phyloP scores from a whole-genome alignment of 2,888 invertebrate genomes.

The Tholera decimalis region DNA sequence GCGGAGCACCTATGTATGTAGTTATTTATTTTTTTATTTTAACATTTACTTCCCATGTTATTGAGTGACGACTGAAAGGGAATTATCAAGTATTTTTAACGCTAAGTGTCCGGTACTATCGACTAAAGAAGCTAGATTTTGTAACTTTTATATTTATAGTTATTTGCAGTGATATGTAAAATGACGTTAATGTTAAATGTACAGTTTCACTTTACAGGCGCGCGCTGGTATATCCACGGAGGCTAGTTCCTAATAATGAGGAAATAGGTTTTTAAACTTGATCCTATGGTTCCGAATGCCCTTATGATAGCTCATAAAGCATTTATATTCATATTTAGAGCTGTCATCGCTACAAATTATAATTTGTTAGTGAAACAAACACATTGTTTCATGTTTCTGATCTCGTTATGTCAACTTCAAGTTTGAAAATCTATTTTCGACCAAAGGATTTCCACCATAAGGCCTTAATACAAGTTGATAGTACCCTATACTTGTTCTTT shows the following conservation, averaged over 20 bases:
- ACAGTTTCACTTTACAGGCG: slow-evolving; percentile 51
- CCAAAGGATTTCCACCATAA: slow-evolving; percentile 1
- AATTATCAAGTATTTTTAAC: slow-evolving; percentile 53
- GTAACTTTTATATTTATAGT: slow-evolving; percentile 63
- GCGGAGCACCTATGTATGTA: slow-evolving; percentile 65
- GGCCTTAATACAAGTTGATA: slow-evolving; percentile 52
- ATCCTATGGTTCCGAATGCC: slow-evolving; percentile 5
- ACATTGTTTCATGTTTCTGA: slow-evolving; percentile 26
- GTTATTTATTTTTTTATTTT: slow-evolving; percentile 69
- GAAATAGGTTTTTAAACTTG: slow-evolving; percentile 40
- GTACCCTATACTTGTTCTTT: slow-evolving; percentile 46
- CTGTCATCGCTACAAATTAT: slow-evolving; percentile 8
- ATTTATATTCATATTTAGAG: slow-evolving; percentile 30
- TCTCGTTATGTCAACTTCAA: slow-evolving; percentile 22
- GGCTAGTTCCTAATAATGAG: slow-evolving; percentile 17
- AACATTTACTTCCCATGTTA: slow-evolving; percentile 50
- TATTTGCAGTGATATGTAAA: slow-evolving; percentile 57
- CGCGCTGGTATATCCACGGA: slow-evolving; percentile 1
- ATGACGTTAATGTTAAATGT: slow-evolving; percentile 61
- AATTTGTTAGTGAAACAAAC: slow-evolving; percentile 16
- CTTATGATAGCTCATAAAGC: slow-evolving; percentile 20
- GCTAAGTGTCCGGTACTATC: slow-evolving; percentile 57
- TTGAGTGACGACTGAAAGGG: slow-evolving; percentile 59
- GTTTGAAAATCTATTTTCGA: slow-evolving; percentile 33
- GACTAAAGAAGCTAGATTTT: slow-evolving; percentile 51